Evolutionary conservation across 2,113 vertebrate species (phyloP), one percentile per base, ranked within the genome.

Genomic region (Aspiorhynchus laticeps): DNA sequence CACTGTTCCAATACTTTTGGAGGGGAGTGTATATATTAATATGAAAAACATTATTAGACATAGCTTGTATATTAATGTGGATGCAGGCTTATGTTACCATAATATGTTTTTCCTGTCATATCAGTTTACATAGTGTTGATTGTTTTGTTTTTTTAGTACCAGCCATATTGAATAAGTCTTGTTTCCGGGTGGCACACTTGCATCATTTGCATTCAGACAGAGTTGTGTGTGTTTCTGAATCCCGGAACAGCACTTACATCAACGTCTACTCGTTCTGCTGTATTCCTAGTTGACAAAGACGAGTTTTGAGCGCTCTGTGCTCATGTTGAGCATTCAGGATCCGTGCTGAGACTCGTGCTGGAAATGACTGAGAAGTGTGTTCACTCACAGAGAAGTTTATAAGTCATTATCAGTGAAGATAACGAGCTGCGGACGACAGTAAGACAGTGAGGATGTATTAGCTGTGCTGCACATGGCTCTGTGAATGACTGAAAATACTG

Each of bases 401-500:
- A 26, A 63, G n/a, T 5, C 59, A 67, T 82, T 67, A 82, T 65
- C 38, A 31, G 59, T 21, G 38, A 43, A 46, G 59, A 65, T 82
- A 82, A 82, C 15, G 38, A 46, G 36, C 10, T 15, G 0, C 19
- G 36, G 24, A 15, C 2, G 79, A 81, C 79, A 46, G 80, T 12
- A 65, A 65, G 31, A 43, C 59, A 46, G 59, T 28, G 2, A 6
- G 59, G 59, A 46, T 43, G 65, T 31, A 82, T 65, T 65, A 81
- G 80, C 28, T 36, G n/a, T 79, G 77, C 28, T 67, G 38, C 24
- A 5, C 79, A 65, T 63, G 79, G 38, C 36, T 65, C 79, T 31
- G 24, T 28, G 59, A 82, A 67, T 43, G 59, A 82, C 59, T 67
- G 74, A 82, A 65, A 81, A 81, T 28, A 46, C 15, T 31, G 59